These are phyloP conservation scores for Pseudomyrmex cubaensis DNA, from an alignment of 1,140 invertebrate species.

Conservation along the genomic window DNA sequence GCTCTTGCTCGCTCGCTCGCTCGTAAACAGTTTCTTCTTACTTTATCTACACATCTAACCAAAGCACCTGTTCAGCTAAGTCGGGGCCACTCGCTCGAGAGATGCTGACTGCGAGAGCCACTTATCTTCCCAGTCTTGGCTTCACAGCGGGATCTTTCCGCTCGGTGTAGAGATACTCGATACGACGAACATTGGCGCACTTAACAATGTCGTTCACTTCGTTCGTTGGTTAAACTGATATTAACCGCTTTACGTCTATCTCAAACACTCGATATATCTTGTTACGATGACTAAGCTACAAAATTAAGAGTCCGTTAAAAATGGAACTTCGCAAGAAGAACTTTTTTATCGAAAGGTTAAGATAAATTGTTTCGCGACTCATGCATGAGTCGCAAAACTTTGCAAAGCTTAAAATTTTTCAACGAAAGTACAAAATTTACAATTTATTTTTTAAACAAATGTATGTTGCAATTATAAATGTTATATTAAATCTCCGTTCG, in stretches of 20 bases:
- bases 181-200: neutral
- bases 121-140: conserved; percentile 27
- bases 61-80: conserved; percentile 49
- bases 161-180: conserved; percentile 1
- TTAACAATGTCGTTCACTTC: neutral
- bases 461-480: too few species aligned
- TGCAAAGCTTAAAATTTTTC: neutral
- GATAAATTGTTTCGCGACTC: neutral
- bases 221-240: conserved; percentile 2
- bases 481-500: too few species aligned
- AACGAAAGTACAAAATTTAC: neutral
- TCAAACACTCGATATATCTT: neutral
- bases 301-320: neutral
- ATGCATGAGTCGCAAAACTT: neutral
- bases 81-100: conserved; percentile 40
- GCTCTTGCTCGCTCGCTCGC: too few species aligned
- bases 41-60: conserved; percentile 48
- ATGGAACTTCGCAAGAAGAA: too few species aligned
- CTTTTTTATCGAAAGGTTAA: neutral
- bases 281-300: neutral
- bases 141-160: conserved; percentile 12
- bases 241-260: conserved; percentile 12
- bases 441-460: neutral
- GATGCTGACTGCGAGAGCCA: conserved; percentile 43
- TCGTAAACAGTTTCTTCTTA: conserved; percentile 56